These are phyloP conservation scores for Lasioglossum figueresi DNA, from an alignment of 2,888 invertebrate species.

Conservation along the genomic window DNA sequence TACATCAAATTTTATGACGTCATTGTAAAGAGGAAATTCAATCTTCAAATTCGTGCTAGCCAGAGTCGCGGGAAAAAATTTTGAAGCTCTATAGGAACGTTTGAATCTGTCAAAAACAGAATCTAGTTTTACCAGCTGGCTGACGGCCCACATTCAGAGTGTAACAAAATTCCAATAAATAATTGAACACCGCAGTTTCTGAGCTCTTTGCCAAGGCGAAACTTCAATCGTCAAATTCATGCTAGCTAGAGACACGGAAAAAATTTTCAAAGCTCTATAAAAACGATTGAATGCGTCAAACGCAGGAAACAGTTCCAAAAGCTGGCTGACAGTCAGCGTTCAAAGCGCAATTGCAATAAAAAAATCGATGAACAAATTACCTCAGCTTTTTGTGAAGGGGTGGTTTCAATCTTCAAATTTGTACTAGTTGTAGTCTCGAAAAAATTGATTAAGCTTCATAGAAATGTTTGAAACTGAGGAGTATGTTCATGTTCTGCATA, in stretches of 20 bases:
- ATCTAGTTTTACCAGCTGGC: no score
- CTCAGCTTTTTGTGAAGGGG: background rate
- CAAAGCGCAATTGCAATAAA: background rate
- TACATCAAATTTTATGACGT: no score
- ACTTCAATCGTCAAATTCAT: background rate
- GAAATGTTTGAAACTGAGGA: background rate
- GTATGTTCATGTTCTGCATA: background rate
- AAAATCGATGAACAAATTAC: background rate
- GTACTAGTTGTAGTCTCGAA: background rate
- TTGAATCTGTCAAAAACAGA: background rate
- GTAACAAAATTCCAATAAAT: no score
- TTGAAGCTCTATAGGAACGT: background rate
- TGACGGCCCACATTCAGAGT: no score
- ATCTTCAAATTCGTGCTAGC: background rate
- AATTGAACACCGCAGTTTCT: no score
- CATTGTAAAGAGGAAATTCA: background rate
- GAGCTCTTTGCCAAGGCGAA: no score
- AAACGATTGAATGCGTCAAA: background rate
- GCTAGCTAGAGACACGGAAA: background rate
- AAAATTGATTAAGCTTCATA: background rate
- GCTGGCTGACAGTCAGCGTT: background rate
- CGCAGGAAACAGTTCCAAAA: background rate
- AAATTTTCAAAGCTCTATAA: background rate
- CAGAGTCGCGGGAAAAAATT: background rate
- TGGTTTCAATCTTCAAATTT: background rate